Conservation (phyloP, 1,140 invertebrate species). For the Wasmannia auropunctata region DNA sequence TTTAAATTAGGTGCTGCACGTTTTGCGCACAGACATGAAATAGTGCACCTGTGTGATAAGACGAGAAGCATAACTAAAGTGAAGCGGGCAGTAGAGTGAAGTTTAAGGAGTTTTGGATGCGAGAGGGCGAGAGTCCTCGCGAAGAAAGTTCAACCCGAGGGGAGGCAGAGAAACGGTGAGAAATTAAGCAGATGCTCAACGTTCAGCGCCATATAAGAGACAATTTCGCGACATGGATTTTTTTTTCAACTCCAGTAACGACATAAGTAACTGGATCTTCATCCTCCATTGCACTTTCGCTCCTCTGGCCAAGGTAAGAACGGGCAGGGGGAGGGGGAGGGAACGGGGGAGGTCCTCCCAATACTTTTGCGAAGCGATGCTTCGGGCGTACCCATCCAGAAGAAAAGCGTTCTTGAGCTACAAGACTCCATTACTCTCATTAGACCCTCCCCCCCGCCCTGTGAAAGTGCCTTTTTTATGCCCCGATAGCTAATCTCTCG, state of each 20-base stretch:
- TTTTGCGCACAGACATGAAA: slow-evolving; percentile 23
- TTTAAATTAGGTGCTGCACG: neutral
- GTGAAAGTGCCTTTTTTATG: slow-evolving; percentile 54
- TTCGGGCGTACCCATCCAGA: slow-evolving; percentile 56
- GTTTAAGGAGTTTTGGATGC: slow-evolving; percentile 54
- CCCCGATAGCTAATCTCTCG: slow-evolving; percentile 44
- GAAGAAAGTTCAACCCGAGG: slow-evolving; percentile 37
- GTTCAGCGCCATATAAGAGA: slow-evolving; percentile 57
- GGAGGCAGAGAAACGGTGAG: slow-evolving; percentile 47
- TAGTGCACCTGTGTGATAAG: slow-evolving; percentile 25
- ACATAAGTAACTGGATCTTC: slow-evolving; percentile 57
- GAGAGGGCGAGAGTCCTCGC: slow-evolving; percentile 31
- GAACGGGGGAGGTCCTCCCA: slow-evolving; percentile 14
- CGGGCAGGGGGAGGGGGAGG: too few relatives aligned
- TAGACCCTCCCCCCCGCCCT: too few relatives aligned
- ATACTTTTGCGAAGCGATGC: slow-evolving; percentile 48
- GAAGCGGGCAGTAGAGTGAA: slow-evolving; percentile 28
- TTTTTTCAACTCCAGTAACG: slow-evolving; percentile 56
- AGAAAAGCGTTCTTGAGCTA: slow-evolving; percentile 53
- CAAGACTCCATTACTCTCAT: slow-evolving; percentile 59
- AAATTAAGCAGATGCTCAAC: slow-evolving; percentile 58
- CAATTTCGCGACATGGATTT: slow-evolving; percentile 49
- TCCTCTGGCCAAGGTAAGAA: slow-evolving; percentile 7
- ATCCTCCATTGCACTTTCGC: slow-evolving; percentile 38
- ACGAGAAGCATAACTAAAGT: slow-evolving; percentile 45